Conservation (phyloP, 1,140 invertebrate genomes). For the Frieseomelitta varia region DNA sequence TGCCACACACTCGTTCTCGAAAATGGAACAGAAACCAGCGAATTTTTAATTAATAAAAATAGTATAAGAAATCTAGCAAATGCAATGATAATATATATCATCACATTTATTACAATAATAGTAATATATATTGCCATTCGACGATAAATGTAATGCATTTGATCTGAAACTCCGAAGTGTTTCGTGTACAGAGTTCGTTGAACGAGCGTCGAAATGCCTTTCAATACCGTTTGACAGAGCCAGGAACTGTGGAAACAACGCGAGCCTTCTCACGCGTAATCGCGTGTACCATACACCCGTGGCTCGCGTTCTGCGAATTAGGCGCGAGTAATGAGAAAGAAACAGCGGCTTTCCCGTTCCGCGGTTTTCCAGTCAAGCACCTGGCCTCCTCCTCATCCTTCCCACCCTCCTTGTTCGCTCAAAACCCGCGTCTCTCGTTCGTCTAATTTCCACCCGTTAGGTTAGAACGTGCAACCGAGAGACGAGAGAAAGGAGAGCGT, state of each 20-base stretch:
- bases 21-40: too few species aligned
- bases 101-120: too few species aligned
- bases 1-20: too few species aligned
- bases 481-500: neutral
- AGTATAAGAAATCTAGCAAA: too few species aligned
- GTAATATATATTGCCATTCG: too few species aligned
- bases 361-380: constrained; percentile 12
- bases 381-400: neutral
- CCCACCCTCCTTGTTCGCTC: neutral
- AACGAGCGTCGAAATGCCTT: too few species aligned
- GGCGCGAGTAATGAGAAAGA: neutral
- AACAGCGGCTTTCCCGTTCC: constrained; percentile 7
- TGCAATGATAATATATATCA: too few species aligned
- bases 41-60: too few species aligned
- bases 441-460: constrained; percentile 9
- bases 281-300: too few species aligned
- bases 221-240: neutral
- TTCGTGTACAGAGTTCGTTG: too few species aligned
- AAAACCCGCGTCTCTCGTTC: neutral
- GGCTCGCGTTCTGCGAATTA: constrained; percentile 12
- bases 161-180: too few species aligned
- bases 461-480: neutral
- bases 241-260: neutral
- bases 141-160: too few species aligned
- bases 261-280: neutral